Base-by-base conservation (phyloP, 1,140 invertebrate genomes). In the Centruroides sculpturatus region DNA sequence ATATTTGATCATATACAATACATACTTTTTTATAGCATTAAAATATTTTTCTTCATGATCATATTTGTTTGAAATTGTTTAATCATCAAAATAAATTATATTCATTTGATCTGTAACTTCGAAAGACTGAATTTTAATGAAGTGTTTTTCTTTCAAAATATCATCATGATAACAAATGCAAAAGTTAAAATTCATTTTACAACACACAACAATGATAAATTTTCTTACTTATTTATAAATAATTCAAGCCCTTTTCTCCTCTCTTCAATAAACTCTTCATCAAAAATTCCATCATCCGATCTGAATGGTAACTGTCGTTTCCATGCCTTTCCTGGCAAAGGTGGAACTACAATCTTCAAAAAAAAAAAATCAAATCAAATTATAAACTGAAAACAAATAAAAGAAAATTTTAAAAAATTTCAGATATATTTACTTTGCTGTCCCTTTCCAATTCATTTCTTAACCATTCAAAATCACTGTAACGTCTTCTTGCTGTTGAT, bases 401-500 rank as follows among this genome's bases (percentile, higher is more conserved):
- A 53, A 53, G 51, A 53, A 53, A 34, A 36, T 53, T 53, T 2
- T 1, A 41, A 41, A 41, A 6, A 41, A 41, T 41, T 41, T 3
- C 8, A 5, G 7, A 53, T 0, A 53, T 53, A 9, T 34, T 52
- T 64, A 94, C 91, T 82, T 99, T 99, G 77, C 94, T 98, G 74
- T 99, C 96, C 74, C 97, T 81, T 80, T 99, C 97, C 65, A 99
- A 76, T 81, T 99, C 96, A 77, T 92, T 96, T 76, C 94, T 84
- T 54, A 99, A 77, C 97, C 97, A 99, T 80, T 99, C 96, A 79
- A 99, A 99, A 78, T 99, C 97, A 78, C 93, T 98, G 78, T 99
- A 99, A 74, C 97, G 81, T 71, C 97, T 81, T 69, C 97, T 79
- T 1, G 99, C 96, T 74, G 85, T 95, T 0, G 95, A 99, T 74